phyloP scores from a whole-genome alignment of 1,140 invertebrate species.

The Steinernema khuongi region DNA sequence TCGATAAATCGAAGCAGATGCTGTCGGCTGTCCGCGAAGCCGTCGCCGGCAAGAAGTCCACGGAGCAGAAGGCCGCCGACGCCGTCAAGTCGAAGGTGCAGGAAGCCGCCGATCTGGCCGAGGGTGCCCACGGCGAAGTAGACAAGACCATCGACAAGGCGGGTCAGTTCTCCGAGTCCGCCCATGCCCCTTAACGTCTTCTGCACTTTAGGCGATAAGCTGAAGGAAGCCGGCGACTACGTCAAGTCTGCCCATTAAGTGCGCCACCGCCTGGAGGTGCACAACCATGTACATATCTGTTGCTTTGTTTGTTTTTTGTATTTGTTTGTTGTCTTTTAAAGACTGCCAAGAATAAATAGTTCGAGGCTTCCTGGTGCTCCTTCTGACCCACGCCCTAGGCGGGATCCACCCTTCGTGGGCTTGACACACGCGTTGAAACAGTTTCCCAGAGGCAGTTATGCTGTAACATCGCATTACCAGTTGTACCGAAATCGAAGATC shows the following conservation, averaged over 20 bases:
- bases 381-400: neutral
- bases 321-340: neutral
- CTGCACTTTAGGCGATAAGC: neutral
- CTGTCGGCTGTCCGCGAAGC: neutral
- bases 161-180: neutral
- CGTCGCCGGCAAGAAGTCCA: neutral
- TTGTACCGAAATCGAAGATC: conserved; percentile 14
- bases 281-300: neutral
- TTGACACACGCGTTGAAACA: neutral
- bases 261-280: too few relatives aligned
- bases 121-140: neutral
- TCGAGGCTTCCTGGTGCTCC: too few relatives aligned
- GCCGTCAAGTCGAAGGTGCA: conserved; percentile 2
- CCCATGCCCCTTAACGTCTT: too few relatives aligned
- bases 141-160: neutral
- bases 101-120: neutral
- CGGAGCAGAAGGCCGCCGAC: conserved; percentile 3
- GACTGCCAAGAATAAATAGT: too few relatives aligned
- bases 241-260: neutral
- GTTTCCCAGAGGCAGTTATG: neutral
- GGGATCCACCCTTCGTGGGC: neutral
- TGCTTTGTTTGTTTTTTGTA: neutral
- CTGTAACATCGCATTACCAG: conserved; percentile 10
- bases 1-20: neutral
- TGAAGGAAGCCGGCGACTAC: neutral